Evolutionary conservation across 2,113 vertebrate genomes (phyloP).

Genomic region (Potamarius usumacintae): DNA sequence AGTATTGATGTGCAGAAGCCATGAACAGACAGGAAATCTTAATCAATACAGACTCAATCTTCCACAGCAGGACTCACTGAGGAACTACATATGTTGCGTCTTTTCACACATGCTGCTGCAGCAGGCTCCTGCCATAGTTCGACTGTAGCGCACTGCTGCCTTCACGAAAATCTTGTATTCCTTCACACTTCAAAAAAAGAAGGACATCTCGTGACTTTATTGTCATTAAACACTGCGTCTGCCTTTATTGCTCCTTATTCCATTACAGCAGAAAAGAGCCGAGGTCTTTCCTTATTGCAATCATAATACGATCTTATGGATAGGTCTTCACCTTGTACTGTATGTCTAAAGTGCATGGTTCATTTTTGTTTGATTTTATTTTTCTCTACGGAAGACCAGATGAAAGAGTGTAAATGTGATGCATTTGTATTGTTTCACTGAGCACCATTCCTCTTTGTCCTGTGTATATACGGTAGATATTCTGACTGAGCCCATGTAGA

Average conservation of each 20-base stretch:
- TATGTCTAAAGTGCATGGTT: conserved; percentile 45
- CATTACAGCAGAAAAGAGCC: conserved; percentile 19
- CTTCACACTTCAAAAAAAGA: background rate
- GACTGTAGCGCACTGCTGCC: background rate
- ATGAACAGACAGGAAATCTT: background rate
- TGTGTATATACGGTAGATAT: background rate
- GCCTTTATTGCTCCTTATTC: conserved; percentile 30
- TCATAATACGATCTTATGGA: conserved; percentile 1
- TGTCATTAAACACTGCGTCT: background rate
- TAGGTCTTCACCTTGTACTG: conserved; percentile 12
- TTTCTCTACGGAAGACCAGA: conserved; percentile 3
- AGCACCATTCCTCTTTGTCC: conserved; percentile 39
- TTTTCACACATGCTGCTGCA: background rate
- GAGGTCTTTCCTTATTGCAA: background rate
- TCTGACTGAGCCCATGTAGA: background rate
- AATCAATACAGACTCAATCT: background rate
- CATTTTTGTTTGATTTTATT: conserved; percentile 21
- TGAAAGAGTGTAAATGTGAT: conserved; percentile 17
- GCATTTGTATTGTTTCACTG: conserved; percentile 22
- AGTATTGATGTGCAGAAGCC: background rate
- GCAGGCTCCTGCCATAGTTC: background rate
- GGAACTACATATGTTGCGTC: background rate
- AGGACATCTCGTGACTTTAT: background rate
- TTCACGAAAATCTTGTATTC: background rate
- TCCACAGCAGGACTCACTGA: background rate